phyloP scores from a whole-genome alignment of 1,140 invertebrate genomes.

The Drosophila kikkawai region DNA sequence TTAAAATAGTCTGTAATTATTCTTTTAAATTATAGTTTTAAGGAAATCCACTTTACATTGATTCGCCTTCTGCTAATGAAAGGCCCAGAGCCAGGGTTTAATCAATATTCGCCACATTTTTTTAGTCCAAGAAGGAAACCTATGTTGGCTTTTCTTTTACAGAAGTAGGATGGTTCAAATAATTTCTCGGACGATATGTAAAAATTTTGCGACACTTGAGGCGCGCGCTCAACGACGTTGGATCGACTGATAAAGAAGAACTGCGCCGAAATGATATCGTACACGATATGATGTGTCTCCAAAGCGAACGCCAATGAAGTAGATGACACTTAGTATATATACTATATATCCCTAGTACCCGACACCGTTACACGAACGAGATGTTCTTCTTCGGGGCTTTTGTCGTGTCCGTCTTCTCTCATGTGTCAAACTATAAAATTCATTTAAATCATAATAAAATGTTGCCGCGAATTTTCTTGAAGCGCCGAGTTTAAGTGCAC shows the following conservation, averaged over 20 bases:
- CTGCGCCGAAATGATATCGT: slow-evolving; percentile 72
- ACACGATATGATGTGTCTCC: slow-evolving; percentile 28
- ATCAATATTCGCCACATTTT: slow-evolving; percentile 35
- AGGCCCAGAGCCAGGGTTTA: slow-evolving; percentile 13
- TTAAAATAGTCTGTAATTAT: background rate
- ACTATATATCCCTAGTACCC: slow-evolving; percentile 43
- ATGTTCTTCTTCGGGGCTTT: slow-evolving; percentile 30
- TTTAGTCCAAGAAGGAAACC: background rate
- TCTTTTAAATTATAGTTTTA: background rate
- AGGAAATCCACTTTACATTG: slow-evolving; percentile 22
- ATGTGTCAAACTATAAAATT: slow-evolving; percentile 69
- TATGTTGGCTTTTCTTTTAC: background rate
- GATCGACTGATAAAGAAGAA: slow-evolving; percentile 80
- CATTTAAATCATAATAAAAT: slow-evolving; percentile 81
- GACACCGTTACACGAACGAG: slow-evolving; percentile 34
- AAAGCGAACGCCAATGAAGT: slow-evolving; percentile 69
- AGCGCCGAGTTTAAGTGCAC: slow-evolving; percentile 27
- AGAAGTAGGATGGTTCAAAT: background rate
- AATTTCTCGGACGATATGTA: slow-evolving; percentile 25
- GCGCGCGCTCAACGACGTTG: slow-evolving; percentile 59
- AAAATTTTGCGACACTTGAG: slow-evolving; percentile 68
- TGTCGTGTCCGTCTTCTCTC: slow-evolving; percentile 31
- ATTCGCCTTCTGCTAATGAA: slow-evolving; percentile 6
- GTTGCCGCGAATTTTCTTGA: slow-evolving; percentile 58
- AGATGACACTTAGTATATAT: slow-evolving; percentile 65